Evolutionary conservation across 2,797 vertebrate genomes (phyloP).

Genomic region (Psittacula echo): DNA sequence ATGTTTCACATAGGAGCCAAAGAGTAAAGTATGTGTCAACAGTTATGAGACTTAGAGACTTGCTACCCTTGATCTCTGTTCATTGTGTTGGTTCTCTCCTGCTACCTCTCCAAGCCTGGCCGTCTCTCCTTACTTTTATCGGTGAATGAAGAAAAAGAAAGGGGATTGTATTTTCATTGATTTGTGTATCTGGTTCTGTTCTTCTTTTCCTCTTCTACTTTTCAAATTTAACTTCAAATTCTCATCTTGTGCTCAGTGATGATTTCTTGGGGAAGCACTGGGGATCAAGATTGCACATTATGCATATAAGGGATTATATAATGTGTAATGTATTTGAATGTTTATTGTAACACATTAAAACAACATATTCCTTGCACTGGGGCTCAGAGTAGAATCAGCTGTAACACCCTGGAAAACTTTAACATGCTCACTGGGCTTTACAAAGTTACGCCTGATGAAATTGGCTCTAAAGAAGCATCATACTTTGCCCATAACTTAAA

Average conservation of each 20-base stretch:
- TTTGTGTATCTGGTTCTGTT: background rate
- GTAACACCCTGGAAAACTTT: background rate
- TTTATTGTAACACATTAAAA: background rate
- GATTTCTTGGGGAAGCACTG: background rate
- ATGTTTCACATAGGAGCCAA: background rate
- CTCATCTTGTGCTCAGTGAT: background rate
- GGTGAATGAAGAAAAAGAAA: background rate
- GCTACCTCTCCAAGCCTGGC: background rate
- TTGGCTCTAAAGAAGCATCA: background rate
- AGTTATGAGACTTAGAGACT: background rate
- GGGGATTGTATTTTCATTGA: background rate
- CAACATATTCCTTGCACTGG: background rate
- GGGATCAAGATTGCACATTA: background rate
- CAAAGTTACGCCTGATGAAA: background rate
- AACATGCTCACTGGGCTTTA: background rate
- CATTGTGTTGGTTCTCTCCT: background rate
- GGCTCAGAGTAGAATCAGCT: background rate
- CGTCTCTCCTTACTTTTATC: background rate
- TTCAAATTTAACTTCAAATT: background rate
- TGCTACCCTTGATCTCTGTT: background rate
- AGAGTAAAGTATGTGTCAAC: background rate
- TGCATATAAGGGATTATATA: background rate
- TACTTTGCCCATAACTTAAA: background rate
- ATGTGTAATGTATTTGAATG: background rate
- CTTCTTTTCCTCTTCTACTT: background rate